These are phyloP conservation scores for Ciconia boyciana DNA, from an alignment of 2,113 vertebrate species.

Conservation along the genomic window DNA sequence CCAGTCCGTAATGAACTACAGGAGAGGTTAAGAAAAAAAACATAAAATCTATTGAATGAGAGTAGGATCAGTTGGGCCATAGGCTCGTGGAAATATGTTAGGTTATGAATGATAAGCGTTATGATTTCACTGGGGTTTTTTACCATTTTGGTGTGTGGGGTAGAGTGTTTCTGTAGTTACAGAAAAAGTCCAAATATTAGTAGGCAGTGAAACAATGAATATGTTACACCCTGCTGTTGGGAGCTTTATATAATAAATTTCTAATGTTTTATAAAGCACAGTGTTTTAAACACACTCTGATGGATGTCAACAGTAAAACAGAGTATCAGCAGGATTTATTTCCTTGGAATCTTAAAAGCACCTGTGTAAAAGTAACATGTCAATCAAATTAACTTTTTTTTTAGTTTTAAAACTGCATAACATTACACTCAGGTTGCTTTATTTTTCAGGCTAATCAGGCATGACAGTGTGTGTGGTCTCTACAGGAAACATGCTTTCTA, in stretches of 20 bases:
- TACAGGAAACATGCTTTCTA: not conserved
- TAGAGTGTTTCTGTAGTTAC: not conserved
- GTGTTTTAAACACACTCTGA: not conserved
- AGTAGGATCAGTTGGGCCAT: not conserved
- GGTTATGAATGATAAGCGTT: not conserved
- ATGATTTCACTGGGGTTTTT: not conserved
- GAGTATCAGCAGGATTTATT: not conserved
- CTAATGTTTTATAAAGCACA: slow-evolving; percentile 9
- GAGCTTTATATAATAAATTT: not conserved
- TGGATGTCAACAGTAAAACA: not conserved
- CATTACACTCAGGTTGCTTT: not conserved
- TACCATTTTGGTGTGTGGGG: not conserved
- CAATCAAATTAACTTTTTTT: not conserved
- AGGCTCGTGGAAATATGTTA: not conserved
- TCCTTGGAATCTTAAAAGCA: slow-evolving; percentile 16
- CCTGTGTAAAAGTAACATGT: not conserved
- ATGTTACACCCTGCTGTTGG: not conserved
- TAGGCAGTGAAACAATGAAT: not conserved
- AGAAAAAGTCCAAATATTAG: slow-evolving; percentile 36
- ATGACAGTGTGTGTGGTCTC: not conserved
- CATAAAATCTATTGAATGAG: not conserved
- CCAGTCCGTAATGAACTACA: not conserved
- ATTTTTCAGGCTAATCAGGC: not conserved
- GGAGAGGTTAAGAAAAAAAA: not conserved
- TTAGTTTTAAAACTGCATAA: not conserved